phyloP scores from a whole-genome alignment of 2,888 invertebrate genomes.

The Caenorhabditis auriculariae region DNA sequence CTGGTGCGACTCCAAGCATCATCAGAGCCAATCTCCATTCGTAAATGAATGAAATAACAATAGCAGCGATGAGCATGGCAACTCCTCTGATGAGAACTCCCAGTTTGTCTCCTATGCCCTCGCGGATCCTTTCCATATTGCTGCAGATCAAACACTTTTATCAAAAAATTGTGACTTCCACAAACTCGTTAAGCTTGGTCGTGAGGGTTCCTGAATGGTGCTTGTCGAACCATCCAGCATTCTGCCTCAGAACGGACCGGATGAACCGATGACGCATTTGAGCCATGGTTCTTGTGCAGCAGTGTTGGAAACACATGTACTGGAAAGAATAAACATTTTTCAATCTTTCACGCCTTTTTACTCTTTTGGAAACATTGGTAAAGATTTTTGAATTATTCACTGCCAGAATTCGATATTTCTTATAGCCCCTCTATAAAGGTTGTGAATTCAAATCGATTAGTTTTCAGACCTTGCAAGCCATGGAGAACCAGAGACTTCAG shows the following conservation, averaged over 20 bases:
- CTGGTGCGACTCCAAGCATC: slow-evolving; percentile 52
- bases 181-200: slow-evolving; percentile 49
- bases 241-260: slow-evolving; percentile 44
- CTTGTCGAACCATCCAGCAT: slow-evolving; percentile 55
- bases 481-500: too few relatives aligned
- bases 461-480: not conserved
- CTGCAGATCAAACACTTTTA: slow-evolving; percentile 8
- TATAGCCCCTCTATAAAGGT: not conserved
- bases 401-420: not conserved
- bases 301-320: slow-evolving; percentile 52
- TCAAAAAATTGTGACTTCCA: not conserved
- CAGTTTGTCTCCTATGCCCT: slow-evolving; percentile 56
- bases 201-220: slow-evolving; percentile 50
- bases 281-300: slow-evolving; percentile 47
- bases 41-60: slow-evolving; percentile 44
- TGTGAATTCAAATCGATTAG: not conserved
- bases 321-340: slow-evolving; percentile 32
- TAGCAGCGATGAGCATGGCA: slow-evolving; percentile 44
- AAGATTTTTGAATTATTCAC: not conserved
- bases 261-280: slow-evolving; percentile 41
- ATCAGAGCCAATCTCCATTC: slow-evolving; percentile 50
- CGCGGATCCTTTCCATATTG: slow-evolving; percentile 36
- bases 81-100: slow-evolving; percentile 47
- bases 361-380: too few relatives aligned
- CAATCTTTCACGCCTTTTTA: not conserved